Evolutionary conservation across 2,888 invertebrate genomes (phyloP), one percentile per base, ranked within the genome.

Genomic region (Eilema caniola): DNA sequence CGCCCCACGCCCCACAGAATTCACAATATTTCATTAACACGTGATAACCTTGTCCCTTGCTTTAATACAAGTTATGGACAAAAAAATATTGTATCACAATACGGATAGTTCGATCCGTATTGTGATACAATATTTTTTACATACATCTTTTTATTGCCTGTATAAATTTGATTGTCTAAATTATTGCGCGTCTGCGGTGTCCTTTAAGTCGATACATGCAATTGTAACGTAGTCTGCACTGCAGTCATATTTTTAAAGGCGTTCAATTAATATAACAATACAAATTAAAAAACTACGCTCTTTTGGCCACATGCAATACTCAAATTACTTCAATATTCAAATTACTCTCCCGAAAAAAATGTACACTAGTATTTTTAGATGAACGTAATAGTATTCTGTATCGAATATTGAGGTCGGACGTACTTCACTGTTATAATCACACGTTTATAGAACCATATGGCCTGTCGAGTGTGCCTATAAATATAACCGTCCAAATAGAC

Each of bases 401-500:
- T n/a, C 11, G 28, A 31, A 31, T 24, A 56, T 28, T 20, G 10
- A 37, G 3, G n/a, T 28, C 24, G 16, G 16, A 12, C 7, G 28
- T 60, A 69, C n/a, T 47, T 60, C 64, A 69, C 37, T 69, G 23
- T 33, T 33, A 28, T 37, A 16, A 37, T 41, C 12, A 56, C 53
- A 47, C 11, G 11, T n/a, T 70, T 72, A 62, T 47, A 70, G 63
- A 82, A 75, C 67, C 8, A 37, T 31, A 77, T 77, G 80, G 83
- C 83, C 81, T 83, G 70, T 57, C 33, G 64, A 72, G 33, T 59
- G 65, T 28, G 57, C 66, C 73, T 73, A 73, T 66, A 75, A 70
- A 62, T 76, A 74, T 75, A 67, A 77, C 84, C 84, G 85, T 84
- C 84, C 85, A 83, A 31, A 60, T 60, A n/a, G 65, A 59, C 61